Conservation (phyloP, 2,797 vertebrate genomes). For the Sebastes itinus region DNA sequence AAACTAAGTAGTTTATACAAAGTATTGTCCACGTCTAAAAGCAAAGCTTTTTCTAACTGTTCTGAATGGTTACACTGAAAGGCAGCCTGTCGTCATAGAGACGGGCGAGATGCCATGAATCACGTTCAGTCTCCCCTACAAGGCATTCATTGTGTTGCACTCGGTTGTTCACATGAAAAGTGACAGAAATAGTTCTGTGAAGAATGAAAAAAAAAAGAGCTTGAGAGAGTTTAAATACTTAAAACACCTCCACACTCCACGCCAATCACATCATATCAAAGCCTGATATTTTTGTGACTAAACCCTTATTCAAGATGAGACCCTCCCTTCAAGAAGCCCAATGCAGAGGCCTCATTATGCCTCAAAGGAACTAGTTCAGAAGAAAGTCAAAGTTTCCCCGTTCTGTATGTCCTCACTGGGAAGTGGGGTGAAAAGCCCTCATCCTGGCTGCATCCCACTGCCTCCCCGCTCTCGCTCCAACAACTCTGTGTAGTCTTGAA, state of each 20-base stretch:
- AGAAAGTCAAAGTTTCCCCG: too few relatives aligned
- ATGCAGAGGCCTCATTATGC: not conserved
- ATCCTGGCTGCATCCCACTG: too few relatives aligned
- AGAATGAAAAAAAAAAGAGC: not conserved
- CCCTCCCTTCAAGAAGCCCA: not conserved
- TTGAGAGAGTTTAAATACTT: not conserved
- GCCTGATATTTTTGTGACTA: not conserved
- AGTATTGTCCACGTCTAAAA: not conserved
- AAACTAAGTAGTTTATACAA: not conserved
- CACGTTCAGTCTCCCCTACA: not conserved
- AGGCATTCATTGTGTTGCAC: not conserved
- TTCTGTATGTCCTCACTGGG: too few relatives aligned
- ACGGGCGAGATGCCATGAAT: not conserved
- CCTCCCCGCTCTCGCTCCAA: not conserved
- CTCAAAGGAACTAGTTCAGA: too few relatives aligned
- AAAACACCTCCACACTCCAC: not conserved
- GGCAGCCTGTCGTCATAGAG: not conserved
- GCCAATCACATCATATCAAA: not conserved
- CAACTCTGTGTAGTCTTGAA: not conserved
- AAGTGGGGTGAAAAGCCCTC: too few relatives aligned
- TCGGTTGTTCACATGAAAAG: too few relatives aligned
- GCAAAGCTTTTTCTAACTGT: not conserved
- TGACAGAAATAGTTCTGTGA: not conserved
- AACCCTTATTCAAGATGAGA: not conserved
- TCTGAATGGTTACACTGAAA: not conserved